Conservation (phyloP, 2,888 invertebrate species). For the Antitype chi region DNA sequence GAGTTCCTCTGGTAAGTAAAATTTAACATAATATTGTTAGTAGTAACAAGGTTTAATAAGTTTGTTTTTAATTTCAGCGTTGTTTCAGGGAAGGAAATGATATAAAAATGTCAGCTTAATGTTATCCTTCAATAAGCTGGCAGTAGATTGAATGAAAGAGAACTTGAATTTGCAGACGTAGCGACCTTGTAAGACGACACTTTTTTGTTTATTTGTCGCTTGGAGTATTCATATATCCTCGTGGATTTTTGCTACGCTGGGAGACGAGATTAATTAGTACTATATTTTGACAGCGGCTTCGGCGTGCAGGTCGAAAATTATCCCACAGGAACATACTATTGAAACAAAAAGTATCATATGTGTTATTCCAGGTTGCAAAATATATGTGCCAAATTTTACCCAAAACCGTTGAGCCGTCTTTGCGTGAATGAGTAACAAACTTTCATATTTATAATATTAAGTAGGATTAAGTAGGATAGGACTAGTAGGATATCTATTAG, state of each 20-base stretch:
- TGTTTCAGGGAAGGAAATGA: slow-evolving; percentile 9
- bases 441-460: too few species aligned
- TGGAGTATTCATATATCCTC: background rate
- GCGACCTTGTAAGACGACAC: background rate
- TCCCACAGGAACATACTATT: too few species aligned
- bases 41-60: background rate
- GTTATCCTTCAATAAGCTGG: slow-evolving; percentile 41
- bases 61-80: slow-evolving; percentile 9
- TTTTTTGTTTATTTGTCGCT: background rate
- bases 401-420: too few species aligned
- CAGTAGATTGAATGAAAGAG: slow-evolving; percentile 27
- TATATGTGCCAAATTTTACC: too few species aligned
- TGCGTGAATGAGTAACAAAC: too few species aligned
- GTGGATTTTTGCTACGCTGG: background rate
- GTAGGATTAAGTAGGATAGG: too few species aligned
- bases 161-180: slow-evolving; percentile 23
- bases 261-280: background rate
- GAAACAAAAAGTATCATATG: too few species aligned
- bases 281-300: too few species aligned
- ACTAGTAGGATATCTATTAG: background rate
- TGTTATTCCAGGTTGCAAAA: too few species aligned
- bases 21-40: slow-evolving; percentile 8
- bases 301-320: too few species aligned
- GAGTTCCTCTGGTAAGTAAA: too few species aligned
- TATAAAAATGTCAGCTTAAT: slow-evolving; percentile 23